A percentile compares a stretch with the other conserved stretches of the same genome.
Evolutionary conservation across 2,797 vertebrate genomes (phyloP).

Genomic region (Neopelma chrysocephalum): DNA sequence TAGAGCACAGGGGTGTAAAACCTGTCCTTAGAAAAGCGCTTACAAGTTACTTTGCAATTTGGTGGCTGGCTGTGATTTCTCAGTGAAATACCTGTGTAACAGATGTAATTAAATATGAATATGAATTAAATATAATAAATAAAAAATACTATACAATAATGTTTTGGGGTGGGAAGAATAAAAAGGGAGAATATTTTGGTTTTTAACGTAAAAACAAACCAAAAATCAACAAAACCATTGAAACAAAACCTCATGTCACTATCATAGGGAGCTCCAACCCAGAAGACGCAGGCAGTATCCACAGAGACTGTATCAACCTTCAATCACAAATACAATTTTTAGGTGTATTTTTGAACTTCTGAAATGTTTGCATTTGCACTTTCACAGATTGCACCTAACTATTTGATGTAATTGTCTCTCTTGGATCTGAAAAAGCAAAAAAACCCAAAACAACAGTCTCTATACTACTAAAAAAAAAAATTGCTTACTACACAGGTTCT

Average conservation of each 20-base stretch:
- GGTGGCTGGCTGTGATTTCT: background rate
- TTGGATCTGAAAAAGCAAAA: background rate
- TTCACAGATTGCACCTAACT: background rate
- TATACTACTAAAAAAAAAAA: background rate
- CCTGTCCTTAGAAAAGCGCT: background rate
- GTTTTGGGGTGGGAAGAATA: too few species aligned
- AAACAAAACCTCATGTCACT: background rate
- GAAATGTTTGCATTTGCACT: background rate
- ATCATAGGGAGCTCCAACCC: background rate
- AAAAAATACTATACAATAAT: background rate
- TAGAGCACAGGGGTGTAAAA: background rate
- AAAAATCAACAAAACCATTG: background rate
- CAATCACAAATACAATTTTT: background rate
- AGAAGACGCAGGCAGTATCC: background rate
- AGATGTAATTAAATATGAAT: background rate
- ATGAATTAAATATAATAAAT: too few species aligned
- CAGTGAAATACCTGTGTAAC: background rate
- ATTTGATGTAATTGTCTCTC: background rate
- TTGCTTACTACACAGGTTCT: background rate
- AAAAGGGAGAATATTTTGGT: background rate
- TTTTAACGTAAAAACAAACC: background rate
- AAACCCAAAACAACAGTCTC: accelerated
- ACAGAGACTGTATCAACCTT: background rate
- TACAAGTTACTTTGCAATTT: background rate
- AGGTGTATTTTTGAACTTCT: background rate